Base-by-base conservation (phyloP, 2,888 invertebrate species). In the Cartodere bifasciata region DNA sequence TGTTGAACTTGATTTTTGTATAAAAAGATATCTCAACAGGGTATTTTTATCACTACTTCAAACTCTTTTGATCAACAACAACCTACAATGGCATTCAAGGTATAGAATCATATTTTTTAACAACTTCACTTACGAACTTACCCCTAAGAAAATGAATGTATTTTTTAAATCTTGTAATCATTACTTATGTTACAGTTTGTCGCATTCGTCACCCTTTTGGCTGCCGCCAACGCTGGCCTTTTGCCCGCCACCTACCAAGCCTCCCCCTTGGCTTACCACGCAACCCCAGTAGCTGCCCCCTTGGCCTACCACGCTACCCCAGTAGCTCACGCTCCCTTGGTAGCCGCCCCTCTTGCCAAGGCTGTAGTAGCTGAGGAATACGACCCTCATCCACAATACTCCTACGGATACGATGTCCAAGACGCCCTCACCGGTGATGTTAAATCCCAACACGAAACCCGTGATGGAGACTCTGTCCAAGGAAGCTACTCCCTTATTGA, bases 391-490 rank as follows among this genome's bases (percentile, higher is more conserved):
- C 63, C 70, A 2, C 69, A 70, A 41, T 70, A 69, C 60, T 64
- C 61, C 47, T 70, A 63, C 53, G 62, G 66, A 1, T 70, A 70
- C 52, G 67, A n/a, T n/a, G n/a, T n/a, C n/a, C n/a, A n/a, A n/a
- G n/a, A n/a, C n/a, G n/a, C n/a, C n/a, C n/a, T n/a, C n/a, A 17
- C n/a, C 20, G 20, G 20, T 17, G n/a, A 70, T 48, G 57, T 60
- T 29, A 70, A 70, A 56, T 63, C 60, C 43, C 68, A 69, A 49
- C 60, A 61, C 36, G 69, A 70, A 53, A 56, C 56, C 33, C 63
- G 69, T 31, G 58, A 59, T 38, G 68, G 68, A 34, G 68, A 68
- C 47, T 63, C 64, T 37, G 70, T 70, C 28, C 64, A 64, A 41
- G 69, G 69, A 31, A 58, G 62, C 37, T 70, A 69, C 54, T 63